Evolutionary conservation across 2,113 vertebrate species (phyloP), one percentile per base, ranked within the genome.

Genomic region (Parus major): DNA sequence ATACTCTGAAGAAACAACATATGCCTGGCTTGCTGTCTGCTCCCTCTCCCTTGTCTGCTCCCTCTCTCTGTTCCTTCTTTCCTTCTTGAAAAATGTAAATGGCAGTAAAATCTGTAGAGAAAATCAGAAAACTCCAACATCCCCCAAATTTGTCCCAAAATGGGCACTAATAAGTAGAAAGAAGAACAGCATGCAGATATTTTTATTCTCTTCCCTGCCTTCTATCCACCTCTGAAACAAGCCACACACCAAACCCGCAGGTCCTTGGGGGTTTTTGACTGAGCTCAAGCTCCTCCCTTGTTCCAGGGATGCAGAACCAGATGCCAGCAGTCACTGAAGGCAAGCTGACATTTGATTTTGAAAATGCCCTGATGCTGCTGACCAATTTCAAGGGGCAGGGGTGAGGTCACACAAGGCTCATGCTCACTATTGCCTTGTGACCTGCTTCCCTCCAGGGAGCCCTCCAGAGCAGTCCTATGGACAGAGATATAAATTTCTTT

Each of bases 1-100:
- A 87, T 35, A 46, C 12, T 28, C n/a, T 33, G 65, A 59, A 79
- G 77, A 86, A 80, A 33, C 2, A n/a, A 21, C 0, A 0, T 12
- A 15, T n/a, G 6, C 29, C 25, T 27, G 4, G 2, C 29, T 47
- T 20, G 19, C 25, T 44, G 41, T 64, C 79, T 52, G 69, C 27
- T 86, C 23, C 52, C 28, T 64, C 25, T 65, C 42, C 23, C 47
- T 63, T 44, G 23, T 49, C 42, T 65, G 39, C 39, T 88, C 31
- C n/a, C 17, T 19, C 35, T 76, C 53, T 36, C 41, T n/a, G 19
- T 59, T 92, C 42, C 52, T 78, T 68, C 16, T 78, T 69, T 71
- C 53, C 18, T 39, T 57, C 35, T 49, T 49, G 47, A 65, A 69
- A 82, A 85, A 49, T 11, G 4, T 31, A 76, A 85, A 36, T 35